These are phyloP conservation scores for Dipus sagitta DNA, from an alignment of 2,797 vertebrate genomes.

Conservation along the genomic window DNA sequence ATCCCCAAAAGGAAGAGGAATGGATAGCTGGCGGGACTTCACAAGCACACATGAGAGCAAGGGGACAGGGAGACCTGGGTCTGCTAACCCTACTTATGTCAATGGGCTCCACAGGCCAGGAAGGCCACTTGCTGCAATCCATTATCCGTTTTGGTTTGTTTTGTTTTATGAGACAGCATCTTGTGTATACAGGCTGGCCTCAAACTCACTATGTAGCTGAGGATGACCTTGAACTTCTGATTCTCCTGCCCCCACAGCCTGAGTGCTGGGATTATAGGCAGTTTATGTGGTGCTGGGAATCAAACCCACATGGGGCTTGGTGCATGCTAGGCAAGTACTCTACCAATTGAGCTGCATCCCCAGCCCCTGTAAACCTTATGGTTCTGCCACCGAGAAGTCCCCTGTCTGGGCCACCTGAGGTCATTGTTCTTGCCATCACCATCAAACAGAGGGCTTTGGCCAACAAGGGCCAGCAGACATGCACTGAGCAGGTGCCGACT, in stretches of 20 bases:
- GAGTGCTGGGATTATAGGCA: background rate
- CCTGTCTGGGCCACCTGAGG: background rate
- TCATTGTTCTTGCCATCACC: background rate
- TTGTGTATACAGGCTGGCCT: too few species aligned
- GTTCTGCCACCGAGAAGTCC: background rate
- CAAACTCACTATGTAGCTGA: background rate
- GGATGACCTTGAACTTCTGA: too few species aligned
- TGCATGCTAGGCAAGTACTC: background rate
- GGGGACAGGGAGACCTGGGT: too few species aligned
- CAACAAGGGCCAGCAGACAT: rapidly evolving
- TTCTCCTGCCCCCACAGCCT: background rate
- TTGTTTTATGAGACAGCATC: too few species aligned
- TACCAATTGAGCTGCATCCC: background rate
- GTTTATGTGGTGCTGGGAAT: too few species aligned
- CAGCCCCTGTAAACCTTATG: too few species aligned
- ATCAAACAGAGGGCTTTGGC: background rate
- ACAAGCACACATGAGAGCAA: background rate
- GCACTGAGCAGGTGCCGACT: rapidly evolving
- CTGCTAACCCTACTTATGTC: too few species aligned
- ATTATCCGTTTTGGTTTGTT: too few species aligned
- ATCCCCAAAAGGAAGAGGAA: background rate
- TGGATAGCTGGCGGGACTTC: background rate
- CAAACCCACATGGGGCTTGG: background rate
- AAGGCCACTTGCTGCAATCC: background rate
- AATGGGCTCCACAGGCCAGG: background rate